phyloP scores from a whole-genome alignment of 2,113 vertebrate species.

The Manacus vitellinus region DNA sequence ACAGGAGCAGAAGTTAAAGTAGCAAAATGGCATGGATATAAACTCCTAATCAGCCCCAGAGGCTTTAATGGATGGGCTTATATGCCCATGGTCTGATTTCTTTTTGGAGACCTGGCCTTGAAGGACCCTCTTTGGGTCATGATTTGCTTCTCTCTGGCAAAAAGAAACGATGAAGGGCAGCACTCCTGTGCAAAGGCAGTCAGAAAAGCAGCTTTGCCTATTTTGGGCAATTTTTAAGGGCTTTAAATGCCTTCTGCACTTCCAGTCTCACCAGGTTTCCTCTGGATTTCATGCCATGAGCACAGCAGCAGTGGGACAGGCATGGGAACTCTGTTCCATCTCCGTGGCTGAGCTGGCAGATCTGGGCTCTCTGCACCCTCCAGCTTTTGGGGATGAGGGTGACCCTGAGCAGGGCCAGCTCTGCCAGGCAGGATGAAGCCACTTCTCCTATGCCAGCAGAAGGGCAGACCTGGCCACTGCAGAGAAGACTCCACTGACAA shows the following conservation, averaged over 20 bases:
- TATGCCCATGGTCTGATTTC: neutral
- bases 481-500: neutral
- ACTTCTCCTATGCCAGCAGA: neutral
- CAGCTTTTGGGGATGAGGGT: neutral
- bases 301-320: neutral
- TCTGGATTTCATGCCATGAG: neutral
- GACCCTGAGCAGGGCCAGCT: neutral
- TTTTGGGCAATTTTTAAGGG: neutral
- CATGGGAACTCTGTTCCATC: neutral
- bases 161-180: neutral
- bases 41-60: neutral
- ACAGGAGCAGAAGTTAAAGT: slow-evolving; percentile 1
- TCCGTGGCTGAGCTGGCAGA: accelerated
- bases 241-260: neutral
- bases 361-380: neutral
- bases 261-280: accelerated
- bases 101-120: neutral
- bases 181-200: neutral
- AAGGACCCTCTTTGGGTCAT: neutral
- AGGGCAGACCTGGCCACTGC: neutral
- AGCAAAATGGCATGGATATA: slow-evolving; percentile 36
- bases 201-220: neutral
- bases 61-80: neutral
- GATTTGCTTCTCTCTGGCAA: neutral
- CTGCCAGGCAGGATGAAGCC: neutral